phyloP scores from a whole-genome alignment of 2,113 vertebrate genomes.

The Pollimyrus isidori region DNA sequence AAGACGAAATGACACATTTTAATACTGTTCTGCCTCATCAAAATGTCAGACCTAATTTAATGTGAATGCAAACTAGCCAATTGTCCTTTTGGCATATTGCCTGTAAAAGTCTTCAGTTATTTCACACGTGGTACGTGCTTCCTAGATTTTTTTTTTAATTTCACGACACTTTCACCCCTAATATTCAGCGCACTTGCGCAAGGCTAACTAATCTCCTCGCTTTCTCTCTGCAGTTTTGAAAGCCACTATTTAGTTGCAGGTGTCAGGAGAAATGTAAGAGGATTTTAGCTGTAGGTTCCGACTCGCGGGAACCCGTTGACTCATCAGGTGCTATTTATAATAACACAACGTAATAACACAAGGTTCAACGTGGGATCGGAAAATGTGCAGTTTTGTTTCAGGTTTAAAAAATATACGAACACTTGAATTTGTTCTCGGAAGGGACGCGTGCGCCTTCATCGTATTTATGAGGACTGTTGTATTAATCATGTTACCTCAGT shows the following conservation, averaged over 20 bases:
- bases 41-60: not conserved
- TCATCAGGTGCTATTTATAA: not conserved
- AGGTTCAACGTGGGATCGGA: not conserved
- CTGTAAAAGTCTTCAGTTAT: not conserved
- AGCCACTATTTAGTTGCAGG: not conserved
- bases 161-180: not conserved
- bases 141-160: not conserved
- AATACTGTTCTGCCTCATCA: not conserved
- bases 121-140: not conserved
- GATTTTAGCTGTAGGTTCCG: not conserved
- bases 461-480: not conserved
- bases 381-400: not conserved
- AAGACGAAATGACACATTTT: not conserved
- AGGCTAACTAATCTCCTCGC: not conserved
- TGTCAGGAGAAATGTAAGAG: not conserved
- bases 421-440: no score
- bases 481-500: not conserved
- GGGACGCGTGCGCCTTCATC: no score
- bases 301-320: not conserved
- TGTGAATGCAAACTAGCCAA: not conserved
- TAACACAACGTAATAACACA: not conserved
- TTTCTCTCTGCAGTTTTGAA: not conserved
- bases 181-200: not conserved
- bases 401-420: no score
- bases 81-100: not conserved